Evolutionary conservation across 1,140 invertebrate species (phyloP), one percentile per base, ranked within the genome.

Genomic region (Eciton burchellii): DNA sequence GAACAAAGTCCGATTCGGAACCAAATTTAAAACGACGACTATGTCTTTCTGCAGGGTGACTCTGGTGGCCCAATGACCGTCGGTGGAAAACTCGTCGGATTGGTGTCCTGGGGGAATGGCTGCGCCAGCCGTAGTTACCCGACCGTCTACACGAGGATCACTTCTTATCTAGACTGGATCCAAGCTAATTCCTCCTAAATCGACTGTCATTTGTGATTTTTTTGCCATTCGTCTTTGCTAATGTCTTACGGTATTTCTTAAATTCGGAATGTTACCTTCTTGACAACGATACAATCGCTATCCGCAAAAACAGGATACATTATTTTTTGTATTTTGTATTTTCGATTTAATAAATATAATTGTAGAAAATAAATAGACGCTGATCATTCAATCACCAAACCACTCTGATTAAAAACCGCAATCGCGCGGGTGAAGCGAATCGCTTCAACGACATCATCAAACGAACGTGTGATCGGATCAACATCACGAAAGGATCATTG

Each of bases 51-150:
- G 11, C 84, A 95, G 94, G 94, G 94, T 83, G 95, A 95, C 70
- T 93, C 93, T n/a, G 95, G 95, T 35, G 95, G 95, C n/a, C 95
- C 95, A 4, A 83, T 95, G 21, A 93, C 94, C 11, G 93, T 94
- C 43, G 83, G 91, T 21, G 90, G 89, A 21, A 89, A 92, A 49
- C 84, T 86, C 85, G 84, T 90, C 19, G 95, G 95, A 12, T 84
- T 95, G 3, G 94, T 94, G 4, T 94, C 94, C 5, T 95, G 93
- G 93, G 85, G 83, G 0, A 94, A 94, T 4, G 89, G 91, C 16
- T 95, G 95, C 86, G 95, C 88, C 0, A 79, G 84, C 0, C 54
- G 45, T 0, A 45, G 88, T 0, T 91, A 87, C 35, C 93, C 93
- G 0, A 90, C 92, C 1, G 92, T 94, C 12, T 94, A 93, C 81